Evolutionary conservation across 2,113 vertebrate species (phyloP).

Genomic region (Dinomys branickii): DNA sequence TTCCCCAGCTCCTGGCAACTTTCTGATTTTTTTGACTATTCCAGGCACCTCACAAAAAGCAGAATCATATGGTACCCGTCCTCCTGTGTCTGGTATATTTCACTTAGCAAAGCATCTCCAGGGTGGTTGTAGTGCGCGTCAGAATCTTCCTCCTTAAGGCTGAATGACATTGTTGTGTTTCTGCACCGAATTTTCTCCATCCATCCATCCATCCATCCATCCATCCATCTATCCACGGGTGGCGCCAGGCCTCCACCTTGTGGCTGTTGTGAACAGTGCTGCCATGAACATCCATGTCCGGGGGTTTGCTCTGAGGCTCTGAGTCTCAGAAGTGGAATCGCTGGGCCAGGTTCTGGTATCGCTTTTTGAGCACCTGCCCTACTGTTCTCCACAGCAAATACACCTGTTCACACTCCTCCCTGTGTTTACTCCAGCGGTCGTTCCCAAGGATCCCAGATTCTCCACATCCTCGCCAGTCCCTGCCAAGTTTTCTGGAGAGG

Average conservation of each 20-base stretch:
- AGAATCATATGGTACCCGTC: neutral
- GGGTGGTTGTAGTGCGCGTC: neutral
- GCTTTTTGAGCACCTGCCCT: neutral
- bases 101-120: neutral
- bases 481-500: neutral
- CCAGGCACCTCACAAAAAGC: neutral
- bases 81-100: neutral
- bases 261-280: neutral
- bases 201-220: too few relatives aligned
- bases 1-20: neutral
- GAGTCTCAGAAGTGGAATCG: neutral
- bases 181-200: rapidly evolving
- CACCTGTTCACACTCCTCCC: neutral
- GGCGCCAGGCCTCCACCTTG: neutral
- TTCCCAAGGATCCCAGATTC: neutral
- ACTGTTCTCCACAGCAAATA: neutral
- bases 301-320: too few relatives aligned
- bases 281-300: rapidly evolving
- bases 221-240: too few relatives aligned
- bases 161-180: neutral
- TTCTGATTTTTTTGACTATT: neutral
- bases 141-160: neutral
- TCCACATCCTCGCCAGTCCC: neutral
- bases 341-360: neutral
- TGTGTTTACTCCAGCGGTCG: neutral